These are phyloP conservation scores for Ibidorhyncha struthersii DNA, from an alignment of 2,113 vertebrate genomes.

Conservation along the genomic window DNA sequence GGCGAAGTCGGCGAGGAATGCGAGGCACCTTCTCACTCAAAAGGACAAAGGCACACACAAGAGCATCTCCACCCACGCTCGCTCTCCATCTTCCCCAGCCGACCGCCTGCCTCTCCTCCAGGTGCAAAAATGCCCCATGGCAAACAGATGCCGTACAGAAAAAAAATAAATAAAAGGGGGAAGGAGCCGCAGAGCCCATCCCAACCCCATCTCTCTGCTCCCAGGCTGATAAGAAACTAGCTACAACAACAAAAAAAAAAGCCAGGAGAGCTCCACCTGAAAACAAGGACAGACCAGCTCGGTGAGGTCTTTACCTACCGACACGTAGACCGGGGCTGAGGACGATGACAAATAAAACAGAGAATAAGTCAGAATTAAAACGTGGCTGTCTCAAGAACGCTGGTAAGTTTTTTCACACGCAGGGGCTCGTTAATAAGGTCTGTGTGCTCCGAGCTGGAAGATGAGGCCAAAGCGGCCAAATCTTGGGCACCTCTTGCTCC, in stretches of 20 bases:
- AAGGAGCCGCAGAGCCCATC: background rate
- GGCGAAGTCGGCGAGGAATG: background rate
- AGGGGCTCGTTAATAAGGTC: background rate
- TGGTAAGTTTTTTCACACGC: fast-evolving
- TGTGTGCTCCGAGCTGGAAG: fast-evolving
- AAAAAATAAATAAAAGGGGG: background rate
- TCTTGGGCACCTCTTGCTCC: background rate
- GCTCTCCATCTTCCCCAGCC: background rate
- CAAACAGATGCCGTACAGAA: background rate
- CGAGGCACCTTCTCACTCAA: background rate
- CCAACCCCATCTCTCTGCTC: background rate
- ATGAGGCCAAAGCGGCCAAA: fast-evolving
- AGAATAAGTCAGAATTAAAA: background rate
- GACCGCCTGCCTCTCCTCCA: background rate
- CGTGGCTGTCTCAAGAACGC: fast-evolving
- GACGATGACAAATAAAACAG: background rate
- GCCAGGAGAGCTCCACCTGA: background rate
- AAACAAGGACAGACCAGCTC: background rate
- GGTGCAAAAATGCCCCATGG: background rate
- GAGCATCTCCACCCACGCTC: background rate
- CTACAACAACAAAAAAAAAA: background rate
- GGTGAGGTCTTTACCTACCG: background rate
- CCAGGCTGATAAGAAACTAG: background rate
- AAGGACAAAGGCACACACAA: background rate
- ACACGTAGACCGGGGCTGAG: fast-evolving